These are phyloP conservation scores for Pomacea canaliculata DNA, from an alignment of 2,888 invertebrate genomes.

Conservation along the genomic window DNA sequence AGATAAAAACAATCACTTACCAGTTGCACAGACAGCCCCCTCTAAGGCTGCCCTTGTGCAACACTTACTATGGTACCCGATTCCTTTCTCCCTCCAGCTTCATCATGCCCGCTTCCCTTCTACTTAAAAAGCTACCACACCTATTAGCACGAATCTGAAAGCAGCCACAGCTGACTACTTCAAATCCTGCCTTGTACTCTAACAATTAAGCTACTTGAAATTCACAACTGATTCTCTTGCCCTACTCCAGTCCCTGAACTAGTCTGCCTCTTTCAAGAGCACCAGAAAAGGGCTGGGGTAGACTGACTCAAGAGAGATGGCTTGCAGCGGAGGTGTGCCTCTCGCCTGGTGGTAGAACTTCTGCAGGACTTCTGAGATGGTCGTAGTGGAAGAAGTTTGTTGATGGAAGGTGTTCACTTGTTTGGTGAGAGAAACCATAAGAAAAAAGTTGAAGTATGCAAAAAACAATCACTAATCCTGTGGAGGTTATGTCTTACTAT, in stretches of 20 bases:
- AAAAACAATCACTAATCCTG: not conserved
- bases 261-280: too few relatives aligned
- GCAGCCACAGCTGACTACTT: too few relatives aligned
- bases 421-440: conserved; percentile 14
- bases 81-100: too few relatives aligned
- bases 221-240: too few relatives aligned
- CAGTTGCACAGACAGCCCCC: not conserved
- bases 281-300: too few relatives aligned
- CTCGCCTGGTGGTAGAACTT: not conserved
- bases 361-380: conserved; percentile 1
- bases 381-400: conserved; percentile 11
- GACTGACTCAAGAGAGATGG: conserved; percentile 11
- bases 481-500: not conserved
- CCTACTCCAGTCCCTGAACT: too few relatives aligned
- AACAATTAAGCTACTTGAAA: too few relatives aligned
- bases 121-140: too few relatives aligned
- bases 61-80: too few relatives aligned
- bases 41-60: not conserved
- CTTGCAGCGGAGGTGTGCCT: not conserved
- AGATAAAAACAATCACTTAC: not conserved
- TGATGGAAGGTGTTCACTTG: conserved; percentile 12
- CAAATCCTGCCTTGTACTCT: too few relatives aligned
- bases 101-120: too few relatives aligned
- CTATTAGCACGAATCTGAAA: too few relatives aligned
- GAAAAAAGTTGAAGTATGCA: conserved; percentile 13